Percentiles rank a stretch among this genome's conserved stretches.
These are phyloP conservation scores for Schizotus pectinicornis DNA, from an alignment of 2,888 invertebrate species.

Conservation along the genomic window DNA sequence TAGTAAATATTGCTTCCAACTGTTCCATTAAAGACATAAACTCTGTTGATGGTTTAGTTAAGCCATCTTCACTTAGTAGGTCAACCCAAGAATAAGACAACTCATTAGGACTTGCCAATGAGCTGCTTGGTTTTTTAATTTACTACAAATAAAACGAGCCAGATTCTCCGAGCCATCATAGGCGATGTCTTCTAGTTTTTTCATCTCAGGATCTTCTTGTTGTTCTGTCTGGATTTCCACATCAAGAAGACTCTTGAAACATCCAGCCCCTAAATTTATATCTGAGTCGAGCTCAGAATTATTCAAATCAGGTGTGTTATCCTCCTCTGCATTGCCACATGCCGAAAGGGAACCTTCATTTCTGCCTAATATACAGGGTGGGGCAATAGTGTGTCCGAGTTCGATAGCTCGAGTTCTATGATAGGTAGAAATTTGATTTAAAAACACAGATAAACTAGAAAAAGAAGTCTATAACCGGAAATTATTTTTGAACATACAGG, in stretches of 20 bases:
- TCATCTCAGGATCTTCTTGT: neutral
- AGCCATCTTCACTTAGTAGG: constrained; percentile 31
- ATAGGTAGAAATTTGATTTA: no score
- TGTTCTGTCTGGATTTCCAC: neutral
- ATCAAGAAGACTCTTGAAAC: no score
- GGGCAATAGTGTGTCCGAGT: no score
- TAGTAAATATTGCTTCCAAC: constrained; percentile 21
- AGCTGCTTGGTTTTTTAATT: constrained; percentile 13
- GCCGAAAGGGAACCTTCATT: constrained; percentile 22
- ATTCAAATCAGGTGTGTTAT: constrained; percentile 27
- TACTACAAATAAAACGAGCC: constrained; percentile 33
- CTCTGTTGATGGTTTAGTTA: constrained; percentile 26
- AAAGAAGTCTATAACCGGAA: no score
- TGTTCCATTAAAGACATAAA: constrained; percentile 28
- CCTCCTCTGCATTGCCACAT: constrained; percentile 20
- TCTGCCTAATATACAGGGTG: no score
- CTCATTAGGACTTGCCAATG: neutral
- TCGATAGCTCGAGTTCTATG: no score
- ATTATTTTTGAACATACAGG: no score
- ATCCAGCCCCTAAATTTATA: no score
- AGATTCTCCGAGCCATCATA: constrained; percentile 38
- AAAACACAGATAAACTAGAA: no score
- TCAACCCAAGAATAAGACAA: constrained; percentile 27
- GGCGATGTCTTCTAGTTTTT: constrained; percentile 23
- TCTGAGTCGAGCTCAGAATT: neutral